A percentile compares a stretch with the other conserved stretches of the same genome.
Evolutionary conservation across 2,888 invertebrate species (phyloP).

Genomic region (Coelinius sp.): DNA sequence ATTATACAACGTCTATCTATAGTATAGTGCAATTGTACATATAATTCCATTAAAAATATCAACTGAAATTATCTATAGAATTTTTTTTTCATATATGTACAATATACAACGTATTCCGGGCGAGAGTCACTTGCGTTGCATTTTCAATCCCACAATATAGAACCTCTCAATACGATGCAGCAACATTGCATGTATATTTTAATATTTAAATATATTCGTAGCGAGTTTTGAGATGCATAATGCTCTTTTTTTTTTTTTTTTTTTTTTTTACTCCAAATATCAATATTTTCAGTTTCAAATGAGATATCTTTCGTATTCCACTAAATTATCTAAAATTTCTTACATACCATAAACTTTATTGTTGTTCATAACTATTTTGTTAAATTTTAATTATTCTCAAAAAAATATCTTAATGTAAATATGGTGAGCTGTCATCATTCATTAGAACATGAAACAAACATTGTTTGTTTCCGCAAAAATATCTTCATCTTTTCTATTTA

Average conservation of each 20-base stretch:
- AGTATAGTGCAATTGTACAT: constrained; percentile 47
- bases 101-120: constrained; percentile 19
- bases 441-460: neutral
- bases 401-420: constrained; percentile 19
- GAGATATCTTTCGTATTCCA: neutral
- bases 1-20: constrained; percentile 29
- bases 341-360: neutral
- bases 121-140: neutral
- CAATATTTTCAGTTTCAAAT: neutral
- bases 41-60: constrained; percentile 45
- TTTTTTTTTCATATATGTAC: constrained; percentile 16
- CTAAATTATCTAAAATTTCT: neutral
- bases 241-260: too few species aligned
- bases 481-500: constrained; percentile 14
- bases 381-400: constrained; percentile 9
- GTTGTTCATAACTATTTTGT: constrained; percentile 8
- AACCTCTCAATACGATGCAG: neutral
- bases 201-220: constrained; percentile 15
- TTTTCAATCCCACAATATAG: neutral
- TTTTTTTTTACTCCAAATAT: constrained; percentile 3
- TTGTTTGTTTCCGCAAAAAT: constrained; percentile 9
- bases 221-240: constrained; percentile 1
- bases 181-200: neutral
- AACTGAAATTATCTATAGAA: constrained; percentile 38
- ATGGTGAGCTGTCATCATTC: constrained; percentile 22